These are phyloP conservation scores for Mastacembelus armatus DNA, from an alignment of 2,797 vertebrate species.

Conservation along the genomic window DNA sequence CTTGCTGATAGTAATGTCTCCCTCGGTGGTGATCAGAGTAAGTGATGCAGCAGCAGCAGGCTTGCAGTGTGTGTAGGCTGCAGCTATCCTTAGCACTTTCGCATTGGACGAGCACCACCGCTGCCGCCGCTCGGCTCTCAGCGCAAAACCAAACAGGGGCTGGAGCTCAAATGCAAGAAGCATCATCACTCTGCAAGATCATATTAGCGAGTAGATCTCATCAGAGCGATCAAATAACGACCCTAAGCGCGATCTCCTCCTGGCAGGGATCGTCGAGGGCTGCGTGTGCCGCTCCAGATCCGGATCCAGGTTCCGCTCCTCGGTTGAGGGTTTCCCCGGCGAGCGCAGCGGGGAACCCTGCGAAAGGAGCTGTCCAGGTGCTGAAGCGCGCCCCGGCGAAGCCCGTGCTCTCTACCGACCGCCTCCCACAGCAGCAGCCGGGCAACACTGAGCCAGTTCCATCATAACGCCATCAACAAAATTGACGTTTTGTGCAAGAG, in stretches of 20 bases:
- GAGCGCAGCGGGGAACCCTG: conserved; percentile 76
- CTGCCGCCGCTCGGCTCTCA: conserved; percentile 57
- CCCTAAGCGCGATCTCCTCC: conserved; percentile 23
- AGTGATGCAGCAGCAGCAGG: conserved; percentile 61
- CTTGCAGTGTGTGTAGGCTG: conserved; percentile 75
- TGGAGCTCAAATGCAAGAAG: conserved; percentile 57
- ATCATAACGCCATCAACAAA: conserved; percentile 69
- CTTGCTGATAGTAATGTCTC: conserved; percentile 69
- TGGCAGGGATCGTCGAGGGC: conserved; percentile 13
- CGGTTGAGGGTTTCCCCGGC: conserved; percentile 77
- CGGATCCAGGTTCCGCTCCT: conserved; percentile 56
- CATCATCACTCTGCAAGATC: conserved; percentile 64
- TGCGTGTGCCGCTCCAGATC: conserved; percentile 47
- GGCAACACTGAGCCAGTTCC: conserved; percentile 33
- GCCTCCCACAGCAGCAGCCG: conserved; percentile 22
- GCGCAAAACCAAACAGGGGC: conserved; percentile 55
- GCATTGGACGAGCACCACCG: conserved; percentile 64
- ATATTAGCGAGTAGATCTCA: conserved; percentile 40
- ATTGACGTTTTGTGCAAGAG: conserved; percentile 52
- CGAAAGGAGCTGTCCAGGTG: conserved; percentile 78
- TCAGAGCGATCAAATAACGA: conserved; percentile 31
- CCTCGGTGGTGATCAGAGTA: conserved; percentile 67
- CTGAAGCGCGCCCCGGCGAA: conserved; percentile 64
- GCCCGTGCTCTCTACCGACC: conserved; percentile 35
- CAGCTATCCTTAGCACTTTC: conserved; percentile 72